phyloP scores from a whole-genome alignment of 2,888 invertebrate genomes.

The Eilema depressum region DNA sequence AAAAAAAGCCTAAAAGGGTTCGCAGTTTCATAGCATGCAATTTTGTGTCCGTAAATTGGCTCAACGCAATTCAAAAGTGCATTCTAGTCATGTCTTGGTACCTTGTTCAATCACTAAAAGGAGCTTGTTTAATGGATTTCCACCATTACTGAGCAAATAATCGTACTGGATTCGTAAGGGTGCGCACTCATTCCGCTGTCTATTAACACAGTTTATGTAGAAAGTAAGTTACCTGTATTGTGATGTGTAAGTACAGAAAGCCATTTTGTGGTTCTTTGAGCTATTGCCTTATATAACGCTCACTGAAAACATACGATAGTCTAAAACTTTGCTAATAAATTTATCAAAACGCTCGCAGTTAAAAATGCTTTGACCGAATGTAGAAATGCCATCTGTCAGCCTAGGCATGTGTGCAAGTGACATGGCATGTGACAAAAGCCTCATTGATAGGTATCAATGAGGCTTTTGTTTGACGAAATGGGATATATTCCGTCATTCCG shows the following conservation, averaged over 20 bases:
- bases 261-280: background rate
- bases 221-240: background rate
- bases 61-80: conserved; percentile 81
- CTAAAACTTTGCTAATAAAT: background rate
- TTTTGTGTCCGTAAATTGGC: conserved; percentile 77
- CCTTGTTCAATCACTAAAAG: conserved; percentile 85
- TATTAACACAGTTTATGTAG: conserved; percentile 46
- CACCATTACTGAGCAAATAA: conserved; percentile 86
- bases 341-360: background rate
- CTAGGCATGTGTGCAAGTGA: too few relatives aligned
- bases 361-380: background rate
- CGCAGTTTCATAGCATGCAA: conserved; percentile 66
- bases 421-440: too few relatives aligned
- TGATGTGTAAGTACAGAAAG: background rate
- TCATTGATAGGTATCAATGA: background rate
- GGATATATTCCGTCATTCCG: background rate
- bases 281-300: background rate
- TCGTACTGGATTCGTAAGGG: conserved; percentile 79
- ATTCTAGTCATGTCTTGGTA: conserved; percentile 76
- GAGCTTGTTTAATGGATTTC: conserved; percentile 86
- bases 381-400: too few relatives aligned
- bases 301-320: background rate
- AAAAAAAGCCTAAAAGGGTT: conserved; percentile 44
- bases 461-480: background rate
- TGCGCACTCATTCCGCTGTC: conserved; percentile 58